phyloP scores from a whole-genome alignment of 2,113 vertebrate genomes.

The Phocoena phocoena region DNA sequence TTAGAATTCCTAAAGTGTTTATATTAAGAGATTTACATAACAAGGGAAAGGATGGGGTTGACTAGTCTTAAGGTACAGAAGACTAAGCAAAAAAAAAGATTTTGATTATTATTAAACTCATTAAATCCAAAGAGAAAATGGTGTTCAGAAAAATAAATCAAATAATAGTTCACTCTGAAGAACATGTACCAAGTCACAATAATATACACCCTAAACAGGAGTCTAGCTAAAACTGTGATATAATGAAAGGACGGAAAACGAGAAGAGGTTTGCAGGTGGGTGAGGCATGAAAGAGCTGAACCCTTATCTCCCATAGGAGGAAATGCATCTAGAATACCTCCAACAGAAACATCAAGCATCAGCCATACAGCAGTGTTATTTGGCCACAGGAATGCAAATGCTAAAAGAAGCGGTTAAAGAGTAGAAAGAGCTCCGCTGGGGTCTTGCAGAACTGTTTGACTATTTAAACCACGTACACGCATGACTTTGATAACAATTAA shows the following conservation, averaged over 20 bases:
- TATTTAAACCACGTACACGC: not conserved
- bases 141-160: not conserved
- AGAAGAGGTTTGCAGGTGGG: not conserved
- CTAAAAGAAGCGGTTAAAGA: not conserved
- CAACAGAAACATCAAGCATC: not conserved
- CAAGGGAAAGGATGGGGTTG: not conserved
- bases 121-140: not conserved
- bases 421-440: not conserved
- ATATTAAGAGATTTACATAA: not conserved
- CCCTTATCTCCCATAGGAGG: not conserved
- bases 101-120: not conserved
- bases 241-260: not conserved
- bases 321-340: not conserved
- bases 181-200: not conserved
- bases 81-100: not conserved
- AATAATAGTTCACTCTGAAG: not conserved
- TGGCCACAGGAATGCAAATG: not conserved
- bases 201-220: not conserved
- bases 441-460: not conserved
- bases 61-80: not conserved
- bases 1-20: not conserved
- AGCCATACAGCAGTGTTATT: not conserved
- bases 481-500: conserved; percentile 5
- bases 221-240: not conserved
- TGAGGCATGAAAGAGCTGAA: not conserved